phyloP scores from a whole-genome alignment of 2,113 vertebrate species.

The Tragelaphus buxtoni region DNA sequence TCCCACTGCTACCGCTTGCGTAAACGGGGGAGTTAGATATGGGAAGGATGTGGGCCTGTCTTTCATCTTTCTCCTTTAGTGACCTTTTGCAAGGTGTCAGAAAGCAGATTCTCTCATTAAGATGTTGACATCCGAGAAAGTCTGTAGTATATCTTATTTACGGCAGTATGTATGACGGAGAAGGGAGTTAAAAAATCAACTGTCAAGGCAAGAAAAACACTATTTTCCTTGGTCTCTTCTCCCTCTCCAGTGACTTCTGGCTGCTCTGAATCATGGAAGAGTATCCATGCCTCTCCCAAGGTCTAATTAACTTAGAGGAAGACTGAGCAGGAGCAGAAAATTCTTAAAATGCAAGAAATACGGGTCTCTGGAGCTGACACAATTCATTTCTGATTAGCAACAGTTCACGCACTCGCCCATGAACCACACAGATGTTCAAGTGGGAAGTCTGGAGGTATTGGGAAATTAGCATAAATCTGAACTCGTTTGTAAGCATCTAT shows the following conservation, averaged over 20 bases:
- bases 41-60: background rate
- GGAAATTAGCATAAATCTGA: slow-evolving; percentile 72
- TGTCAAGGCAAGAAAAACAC: slow-evolving; percentile 37
- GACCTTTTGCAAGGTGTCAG: slow-evolving; percentile 60
- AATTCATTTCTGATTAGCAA: slow-evolving; percentile 48
- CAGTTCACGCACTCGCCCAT: slow-evolving; percentile 32
- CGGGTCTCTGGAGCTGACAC: background rate
- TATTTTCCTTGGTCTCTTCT: background rate
- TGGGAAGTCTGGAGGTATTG: slow-evolving; percentile 57
- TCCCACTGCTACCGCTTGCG: background rate
- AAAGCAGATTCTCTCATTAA: slow-evolving; percentile 62
- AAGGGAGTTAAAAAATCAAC: slow-evolving; percentile 20
- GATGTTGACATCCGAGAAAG: slow-evolving; percentile 60
- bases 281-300: slow-evolving; percentile 1
- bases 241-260: background rate
- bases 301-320: slow-evolving; percentile 49
- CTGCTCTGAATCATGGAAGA: background rate
- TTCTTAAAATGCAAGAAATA: background rate
- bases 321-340: background rate
- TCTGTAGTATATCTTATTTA: slow-evolving; percentile 55
- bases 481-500: slow-evolving; percentile 67
- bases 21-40: background rate
- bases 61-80: slow-evolving; percentile 38
- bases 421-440: slow-evolving; percentile 65
- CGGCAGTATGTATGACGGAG: background rate